These are phyloP conservation scores for Platysternon megacephalum DNA, from an alignment of 2,113 vertebrate species.

Conservation along the genomic window DNA sequence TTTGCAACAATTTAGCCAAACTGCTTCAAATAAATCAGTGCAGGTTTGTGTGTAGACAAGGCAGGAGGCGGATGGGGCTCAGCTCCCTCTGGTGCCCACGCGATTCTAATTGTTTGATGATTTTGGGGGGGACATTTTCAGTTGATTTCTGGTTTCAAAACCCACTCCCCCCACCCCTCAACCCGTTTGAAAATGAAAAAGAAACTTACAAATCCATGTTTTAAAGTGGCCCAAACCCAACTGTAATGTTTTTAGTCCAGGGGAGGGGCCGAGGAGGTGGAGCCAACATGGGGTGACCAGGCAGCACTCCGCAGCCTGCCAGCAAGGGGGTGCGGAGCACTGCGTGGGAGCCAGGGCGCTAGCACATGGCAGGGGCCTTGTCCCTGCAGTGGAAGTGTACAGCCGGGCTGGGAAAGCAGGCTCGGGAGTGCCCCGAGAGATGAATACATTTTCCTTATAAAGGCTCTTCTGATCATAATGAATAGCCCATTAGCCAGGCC, in stretches of 20 bases:
- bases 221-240: not conserved
- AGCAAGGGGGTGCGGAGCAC: too few relatives aligned
- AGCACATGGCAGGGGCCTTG: not conserved
- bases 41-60: not conserved
- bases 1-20: not conserved
- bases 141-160: not conserved
- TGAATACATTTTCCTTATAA: not conserved
- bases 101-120: not conserved
- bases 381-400: not conserved
- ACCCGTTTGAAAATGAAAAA: not conserved
- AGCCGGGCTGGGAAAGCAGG: fast-evolving
- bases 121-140: not conserved
- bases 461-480: fast-evolving
- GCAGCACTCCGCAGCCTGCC: not conserved
- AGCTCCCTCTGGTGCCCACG: not conserved
- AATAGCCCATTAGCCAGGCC: fast-evolving
- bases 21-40: not conserved
- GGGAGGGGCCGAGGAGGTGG: not conserved
- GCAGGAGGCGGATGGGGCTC: not conserved
- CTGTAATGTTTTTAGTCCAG: not conserved
- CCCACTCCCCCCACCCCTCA: not conserved
- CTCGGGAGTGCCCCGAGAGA: not conserved
- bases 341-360: too few relatives aligned
- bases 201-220: not conserved
- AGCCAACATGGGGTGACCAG: not conserved